A percentile compares a stretch with the other conserved stretches of the same genome.
phyloP scores from a whole-genome alignment of 2,113 vertebrate genomes.

The Dromiciops gliroides region DNA sequence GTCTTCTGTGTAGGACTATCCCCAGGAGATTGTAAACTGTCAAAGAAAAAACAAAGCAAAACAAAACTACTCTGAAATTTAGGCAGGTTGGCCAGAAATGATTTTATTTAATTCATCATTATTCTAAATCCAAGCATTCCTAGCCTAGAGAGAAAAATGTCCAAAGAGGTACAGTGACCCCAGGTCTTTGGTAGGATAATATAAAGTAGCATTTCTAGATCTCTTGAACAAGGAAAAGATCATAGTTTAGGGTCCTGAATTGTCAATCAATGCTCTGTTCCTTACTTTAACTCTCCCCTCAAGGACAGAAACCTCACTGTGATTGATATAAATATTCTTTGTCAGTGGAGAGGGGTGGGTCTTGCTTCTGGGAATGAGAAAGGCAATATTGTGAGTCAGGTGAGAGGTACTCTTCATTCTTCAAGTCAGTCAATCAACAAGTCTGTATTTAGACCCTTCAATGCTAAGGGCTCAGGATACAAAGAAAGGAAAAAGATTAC shows the following conservation, averaged over 20 bases:
- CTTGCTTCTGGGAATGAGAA: not conserved
- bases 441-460: not conserved
- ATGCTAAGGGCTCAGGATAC: not conserved
- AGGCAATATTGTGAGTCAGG: not conserved
- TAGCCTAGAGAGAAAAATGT: not conserved
- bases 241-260: not conserved
- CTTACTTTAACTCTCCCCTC: not conserved
- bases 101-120: not conserved
- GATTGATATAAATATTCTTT: not conserved
- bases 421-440: not conserved
- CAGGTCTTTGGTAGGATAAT: not conserved
- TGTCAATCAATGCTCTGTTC: not conserved
- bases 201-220: not conserved
- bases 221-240: not conserved
- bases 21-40: not conserved
- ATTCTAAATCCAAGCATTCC: no score
- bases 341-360: not conserved
- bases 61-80: not conserved
- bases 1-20: not conserved
- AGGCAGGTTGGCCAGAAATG: not conserved
- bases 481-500: not conserved
- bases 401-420: not conserved
- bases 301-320: not conserved
- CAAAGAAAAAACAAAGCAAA: no score
- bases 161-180: not conserved